Conservation (phyloP, 2,888 invertebrate species). For the Tinea pellionella region DNA sequence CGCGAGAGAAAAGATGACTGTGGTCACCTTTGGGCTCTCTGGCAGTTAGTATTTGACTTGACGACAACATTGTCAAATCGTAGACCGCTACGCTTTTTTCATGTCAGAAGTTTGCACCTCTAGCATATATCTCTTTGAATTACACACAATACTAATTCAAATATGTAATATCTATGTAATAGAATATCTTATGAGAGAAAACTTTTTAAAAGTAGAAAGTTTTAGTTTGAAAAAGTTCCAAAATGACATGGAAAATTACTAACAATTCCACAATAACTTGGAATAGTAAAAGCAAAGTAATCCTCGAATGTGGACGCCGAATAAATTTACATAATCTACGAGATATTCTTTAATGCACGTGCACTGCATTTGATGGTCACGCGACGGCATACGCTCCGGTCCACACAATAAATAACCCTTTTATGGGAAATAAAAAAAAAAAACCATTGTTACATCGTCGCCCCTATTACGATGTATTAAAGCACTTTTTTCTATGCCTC, state of each 20-base stretch:
- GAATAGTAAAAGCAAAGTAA: neutral
- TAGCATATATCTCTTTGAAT: too few species aligned
- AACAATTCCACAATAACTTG: neutral
- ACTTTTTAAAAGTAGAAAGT: too few species aligned
- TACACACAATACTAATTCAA: too few species aligned
- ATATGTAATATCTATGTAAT: too few species aligned
- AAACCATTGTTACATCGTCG: neutral
- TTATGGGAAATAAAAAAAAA: neutral
- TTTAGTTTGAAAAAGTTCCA: too few species aligned
- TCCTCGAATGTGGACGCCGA: constrained; percentile 22
- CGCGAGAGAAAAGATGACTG: too few species aligned
- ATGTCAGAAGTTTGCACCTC: too few species aligned
- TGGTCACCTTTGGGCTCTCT: too few species aligned
- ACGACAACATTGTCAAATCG: too few species aligned
- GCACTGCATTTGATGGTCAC: constrained; percentile 10
- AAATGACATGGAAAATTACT: neutral
- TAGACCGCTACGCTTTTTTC: too few species aligned
- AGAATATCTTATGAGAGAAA: too few species aligned
- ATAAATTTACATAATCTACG: constrained; percentile 28
- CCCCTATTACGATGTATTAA: neutral
- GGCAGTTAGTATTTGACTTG: too few species aligned
- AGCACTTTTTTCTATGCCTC: neutral
- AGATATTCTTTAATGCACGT: constrained; percentile 4
- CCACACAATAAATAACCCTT: constrained; percentile 1
- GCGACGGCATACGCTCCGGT: constrained; percentile 9